Evolutionary conservation across 2,888 invertebrate species (phyloP), one percentile per base, ranked within the genome.

Genomic region (Volucella inanis): DNA sequence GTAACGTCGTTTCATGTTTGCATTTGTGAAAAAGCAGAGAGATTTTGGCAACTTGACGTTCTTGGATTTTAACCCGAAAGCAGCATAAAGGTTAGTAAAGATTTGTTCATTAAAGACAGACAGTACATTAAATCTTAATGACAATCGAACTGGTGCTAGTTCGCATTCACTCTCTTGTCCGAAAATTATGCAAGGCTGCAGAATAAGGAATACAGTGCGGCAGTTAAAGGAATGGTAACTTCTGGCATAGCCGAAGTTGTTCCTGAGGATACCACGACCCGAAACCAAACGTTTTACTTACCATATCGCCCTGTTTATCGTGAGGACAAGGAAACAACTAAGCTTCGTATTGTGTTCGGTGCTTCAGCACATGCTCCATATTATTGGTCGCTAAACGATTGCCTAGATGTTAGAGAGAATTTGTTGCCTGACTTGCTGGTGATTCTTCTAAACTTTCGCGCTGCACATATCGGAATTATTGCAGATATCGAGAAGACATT

Each of bases 181-280:
- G 49, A 15, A 50, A 50, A 50, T 15, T 50, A 8, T 50, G 15
- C 49, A 15, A 6, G 9, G 15, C 49, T 15, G 15, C n/a, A n/a
- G n/a, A n/a, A n/a, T n/a, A n/a, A n/a, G n/a, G n/a, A n/a, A n/a
- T n/a, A n/a, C 18, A 50, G 6, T 8, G 49, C 49, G 6, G 49
- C 15, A 1, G 18, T 50, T 14, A 50, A 50, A 1, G 49, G 18
- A 50, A 14, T 50, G 49, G 8, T 55, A 14, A 2, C 55, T 8
- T 10, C 55, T 31, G 55, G 55, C 38, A 39, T 55, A 55, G 55
- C 55, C 39, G 55, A 55, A 39, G 39, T 55, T 55, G 55, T 18
- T 39, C 38, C 55, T 55, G 12, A 38, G 9, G 14, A n/a, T n/a
- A n/a, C 8, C 39, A 12, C 12, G 55, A 55, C 12, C 38, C 38